Percentiles rank a stretch among this genome's conserved stretches.
Conservation (phyloP, 2,797 vertebrate species). For the Neosilurus hyrtlii region DNA sequence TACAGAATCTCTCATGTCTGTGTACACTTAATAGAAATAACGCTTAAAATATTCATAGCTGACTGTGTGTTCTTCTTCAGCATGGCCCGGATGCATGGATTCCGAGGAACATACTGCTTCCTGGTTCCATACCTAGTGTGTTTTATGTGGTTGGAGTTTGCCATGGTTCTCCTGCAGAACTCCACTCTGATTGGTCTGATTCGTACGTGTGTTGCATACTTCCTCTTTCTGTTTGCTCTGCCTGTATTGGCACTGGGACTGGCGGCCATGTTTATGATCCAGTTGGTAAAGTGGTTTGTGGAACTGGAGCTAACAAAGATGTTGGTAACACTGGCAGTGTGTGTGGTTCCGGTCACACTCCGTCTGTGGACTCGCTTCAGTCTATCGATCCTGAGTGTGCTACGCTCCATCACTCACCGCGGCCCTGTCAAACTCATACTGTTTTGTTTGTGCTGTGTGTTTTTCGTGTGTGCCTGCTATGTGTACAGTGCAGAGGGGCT, state of each 20-base stretch:
- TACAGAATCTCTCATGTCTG: not conserved
- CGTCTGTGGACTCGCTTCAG: slow-evolving; percentile 87
- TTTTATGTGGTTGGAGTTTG: slow-evolving; percentile 98
- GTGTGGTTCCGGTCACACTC: slow-evolving; percentile 81
- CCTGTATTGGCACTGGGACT: slow-evolving; percentile 83
- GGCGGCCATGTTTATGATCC: slow-evolving; percentile 77
- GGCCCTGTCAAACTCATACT: slow-evolving; percentile 93
- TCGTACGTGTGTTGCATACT: slow-evolving; percentile 91
- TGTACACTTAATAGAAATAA: not conserved
- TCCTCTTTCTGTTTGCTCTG: slow-evolving; percentile 91
- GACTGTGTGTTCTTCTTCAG: slow-evolving; percentile 58
- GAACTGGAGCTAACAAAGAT: slow-evolving; percentile 88
- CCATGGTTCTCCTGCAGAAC: slow-evolving; percentile 82
- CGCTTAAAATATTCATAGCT: not conserved
- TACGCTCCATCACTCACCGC: slow-evolving; percentile 79
- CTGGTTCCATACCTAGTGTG: slow-evolving; percentile 94
- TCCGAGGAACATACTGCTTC: slow-evolving; percentile 92
- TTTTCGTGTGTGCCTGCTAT: slow-evolving; percentile 88
- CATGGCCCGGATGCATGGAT: slow-evolving; percentile 87
- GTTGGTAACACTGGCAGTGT: slow-evolving; percentile 80
- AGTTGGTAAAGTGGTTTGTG: slow-evolving; percentile 87
- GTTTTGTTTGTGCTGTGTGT: slow-evolving; percentile 83
- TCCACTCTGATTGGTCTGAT: slow-evolving; percentile 87
- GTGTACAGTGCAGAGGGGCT: slow-evolving; percentile 90
- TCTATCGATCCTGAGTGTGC: slow-evolving; percentile 76